These are phyloP conservation scores for Microtus pennsylvanicus DNA, from an alignment of 2,113 vertebrate genomes.

Conservation along the genomic window DNA sequence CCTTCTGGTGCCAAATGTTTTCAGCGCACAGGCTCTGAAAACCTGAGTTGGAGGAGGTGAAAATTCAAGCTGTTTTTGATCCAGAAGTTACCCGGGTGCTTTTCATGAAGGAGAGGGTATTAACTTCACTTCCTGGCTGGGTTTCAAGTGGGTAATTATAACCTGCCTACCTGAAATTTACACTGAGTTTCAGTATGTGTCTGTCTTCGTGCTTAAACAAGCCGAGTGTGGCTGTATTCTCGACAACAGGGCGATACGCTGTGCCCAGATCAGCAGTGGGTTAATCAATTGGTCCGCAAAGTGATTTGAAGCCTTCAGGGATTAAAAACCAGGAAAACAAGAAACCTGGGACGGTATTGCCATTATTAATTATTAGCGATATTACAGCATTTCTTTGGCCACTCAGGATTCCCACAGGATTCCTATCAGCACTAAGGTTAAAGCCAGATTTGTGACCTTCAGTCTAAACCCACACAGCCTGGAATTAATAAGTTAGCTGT, in stretches of 20 bases:
- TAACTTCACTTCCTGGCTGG: slow-evolving; percentile 66
- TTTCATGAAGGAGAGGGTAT: slow-evolving; percentile 51
- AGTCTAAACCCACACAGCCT: background rate
- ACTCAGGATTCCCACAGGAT: slow-evolving; percentile 32
- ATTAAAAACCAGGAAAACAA: slow-evolving; percentile 47
- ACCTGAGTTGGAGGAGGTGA: background rate
- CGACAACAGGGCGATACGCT: background rate
- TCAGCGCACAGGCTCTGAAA: background rate
- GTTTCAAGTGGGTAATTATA: slow-evolving; percentile 78
- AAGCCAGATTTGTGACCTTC: slow-evolving; percentile 55
- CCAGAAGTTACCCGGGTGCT: slow-evolving; percentile 50
- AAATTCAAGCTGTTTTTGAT: slow-evolving; percentile 17
- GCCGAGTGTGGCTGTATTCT: slow-evolving; percentile 26
- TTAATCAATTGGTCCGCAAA: slow-evolving; percentile 19
- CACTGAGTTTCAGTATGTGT: slow-evolving; percentile 59
- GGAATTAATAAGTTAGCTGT: slow-evolving; percentile 52
- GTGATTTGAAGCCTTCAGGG: slow-evolving; percentile 28
- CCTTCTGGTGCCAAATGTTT: background rate
- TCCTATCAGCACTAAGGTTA: slow-evolving; percentile 49
- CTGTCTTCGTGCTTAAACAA: slow-evolving; percentile 71
- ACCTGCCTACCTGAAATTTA: slow-evolving; percentile 66
- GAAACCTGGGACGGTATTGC: background rate
- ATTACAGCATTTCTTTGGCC: background rate
- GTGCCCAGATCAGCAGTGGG: background rate
- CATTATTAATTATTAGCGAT: slow-evolving; percentile 61